phyloP scores from a whole-genome alignment of 37 sponge, comb jelly and placozoan genomes.

The Haliclona indistincta region DNA sequence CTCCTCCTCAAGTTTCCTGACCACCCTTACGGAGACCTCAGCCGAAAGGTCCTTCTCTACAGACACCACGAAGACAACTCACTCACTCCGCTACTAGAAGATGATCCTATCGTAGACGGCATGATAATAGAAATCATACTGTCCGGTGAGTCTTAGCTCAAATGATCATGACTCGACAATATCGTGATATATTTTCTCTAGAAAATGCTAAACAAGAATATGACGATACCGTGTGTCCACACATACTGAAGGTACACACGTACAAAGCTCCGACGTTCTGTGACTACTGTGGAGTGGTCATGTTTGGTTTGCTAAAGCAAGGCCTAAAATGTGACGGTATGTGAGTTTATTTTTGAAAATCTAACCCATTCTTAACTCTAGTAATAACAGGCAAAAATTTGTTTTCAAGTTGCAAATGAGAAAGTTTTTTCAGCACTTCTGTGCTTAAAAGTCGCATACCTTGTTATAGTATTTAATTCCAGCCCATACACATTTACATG shows the following conservation, averaged over 20 bases:
- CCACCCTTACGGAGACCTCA: slow-evolving; percentile 76
- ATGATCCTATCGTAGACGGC: slow-evolving; percentile 58
- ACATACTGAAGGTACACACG: slow-evolving; percentile 79
- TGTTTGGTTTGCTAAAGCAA: slow-evolving; percentile 84
- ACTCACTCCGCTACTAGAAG: slow-evolving; percentile 28
- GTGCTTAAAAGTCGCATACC: too few relatives aligned
- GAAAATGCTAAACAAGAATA: slow-evolving; percentile 53
- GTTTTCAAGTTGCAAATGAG: too few relatives aligned
- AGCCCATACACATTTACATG: too few relatives aligned
- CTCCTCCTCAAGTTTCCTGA: too few relatives aligned
- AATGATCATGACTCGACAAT: too few relatives aligned
- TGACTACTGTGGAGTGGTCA: slow-evolving; percentile 85
- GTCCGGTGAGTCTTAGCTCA: slow-evolving; percentile 32
- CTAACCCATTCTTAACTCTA: too few relatives aligned
- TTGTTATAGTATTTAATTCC: too few relatives aligned
- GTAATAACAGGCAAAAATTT: too few relatives aligned
- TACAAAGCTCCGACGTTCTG: slow-evolving; percentile 84
- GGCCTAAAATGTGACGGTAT: slow-evolving; percentile 93
- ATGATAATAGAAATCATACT: slow-evolving; percentile 58
- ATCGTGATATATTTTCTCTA: background rate
- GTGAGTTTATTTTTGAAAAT: too few relatives aligned
- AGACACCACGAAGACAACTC: slow-evolving; percentile 35
- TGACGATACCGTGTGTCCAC: slow-evolving; percentile 74
- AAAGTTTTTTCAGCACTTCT: too few relatives aligned
- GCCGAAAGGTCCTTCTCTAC: slow-evolving; percentile 46